Conservation (phyloP, 1,140 invertebrate genomes). For the Glossosoma conforme region DNA sequence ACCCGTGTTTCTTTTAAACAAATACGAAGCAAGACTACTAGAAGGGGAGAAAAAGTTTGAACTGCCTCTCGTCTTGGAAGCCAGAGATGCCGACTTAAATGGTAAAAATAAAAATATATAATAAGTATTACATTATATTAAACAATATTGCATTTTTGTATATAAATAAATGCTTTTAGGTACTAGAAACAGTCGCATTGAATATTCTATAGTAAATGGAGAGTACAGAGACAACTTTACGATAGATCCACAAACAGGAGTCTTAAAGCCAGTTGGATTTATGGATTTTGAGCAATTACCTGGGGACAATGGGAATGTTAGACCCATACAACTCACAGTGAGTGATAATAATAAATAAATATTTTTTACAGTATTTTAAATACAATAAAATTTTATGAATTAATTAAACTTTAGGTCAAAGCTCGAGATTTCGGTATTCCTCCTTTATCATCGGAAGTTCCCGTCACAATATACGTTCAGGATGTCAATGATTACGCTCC, state of each 20-base stretch:
- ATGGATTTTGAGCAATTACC: slow-evolving; percentile 77
- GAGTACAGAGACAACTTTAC: slow-evolving; percentile 74
- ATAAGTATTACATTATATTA: neutral
- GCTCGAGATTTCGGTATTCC: slow-evolving; percentile 78
- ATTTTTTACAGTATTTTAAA: neutral
- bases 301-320: slow-evolving; percentile 57
- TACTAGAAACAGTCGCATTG: slow-evolving; percentile 79
- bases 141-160: neutral
- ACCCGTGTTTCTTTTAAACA: slow-evolving; percentile 73
- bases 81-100: slow-evolving; percentile 80
- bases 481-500: slow-evolving; percentile 87
- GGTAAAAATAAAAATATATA: slow-evolving; percentile 46
- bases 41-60: slow-evolving; percentile 80
- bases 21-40: slow-evolving; percentile 76
- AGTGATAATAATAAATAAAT: slow-evolving; percentile 26
- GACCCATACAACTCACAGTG: slow-evolving; percentile 66
- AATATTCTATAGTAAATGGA: slow-evolving; percentile 74
- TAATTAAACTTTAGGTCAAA: slow-evolving; percentile 44
- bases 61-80: slow-evolving; percentile 70
- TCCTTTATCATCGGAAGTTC: slow-evolving; percentile 66
- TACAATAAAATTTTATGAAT: neutral
- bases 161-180: slow-evolving; percentile 45
- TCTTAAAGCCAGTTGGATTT: slow-evolving; percentile 60
- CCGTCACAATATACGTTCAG: slow-evolving; percentile 75
- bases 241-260: slow-evolving; percentile 68